Conservation (phyloP, 2,888 invertebrate species). For the Teleogryllus oceanicus region DNA sequence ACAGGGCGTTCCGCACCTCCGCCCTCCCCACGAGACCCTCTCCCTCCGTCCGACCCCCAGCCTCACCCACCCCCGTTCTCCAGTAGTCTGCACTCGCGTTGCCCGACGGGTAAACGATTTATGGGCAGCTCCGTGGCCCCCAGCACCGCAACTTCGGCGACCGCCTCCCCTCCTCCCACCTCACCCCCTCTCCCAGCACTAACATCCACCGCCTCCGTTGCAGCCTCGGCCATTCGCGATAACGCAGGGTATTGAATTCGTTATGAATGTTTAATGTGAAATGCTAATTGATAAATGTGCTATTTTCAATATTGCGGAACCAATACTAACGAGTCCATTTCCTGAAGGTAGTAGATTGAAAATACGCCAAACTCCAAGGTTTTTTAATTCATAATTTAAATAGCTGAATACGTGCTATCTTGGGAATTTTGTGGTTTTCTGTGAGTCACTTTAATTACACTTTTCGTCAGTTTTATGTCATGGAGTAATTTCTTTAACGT, state of each 20-base stretch:
- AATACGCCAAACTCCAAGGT: background rate
- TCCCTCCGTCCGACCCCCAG: background rate
- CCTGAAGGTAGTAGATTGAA: background rate
- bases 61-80: background rate
- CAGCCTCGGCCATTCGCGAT: background rate
- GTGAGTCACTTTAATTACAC: too few relatives aligned
- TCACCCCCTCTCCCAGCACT: background rate
- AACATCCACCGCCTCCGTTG: background rate
- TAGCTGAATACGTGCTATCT: background rate
- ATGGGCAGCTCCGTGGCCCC: background rate
- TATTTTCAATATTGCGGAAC: conserved; percentile 18
- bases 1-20: too few relatives aligned
- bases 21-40: too few relatives aligned
- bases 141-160: background rate
- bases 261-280: conserved; percentile 18
- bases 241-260: background rate
- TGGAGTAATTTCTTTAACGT: too few relatives aligned
- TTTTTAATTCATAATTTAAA: background rate
- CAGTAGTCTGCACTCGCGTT: background rate
- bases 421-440: too few relatives aligned
- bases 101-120: background rate
- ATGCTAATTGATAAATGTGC: conserved; percentile 18
- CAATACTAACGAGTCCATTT: background rate
- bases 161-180: background rate
- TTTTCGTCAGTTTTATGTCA: too few relatives aligned